Evolutionary conservation across 2,797 vertebrate genomes (phyloP), one percentile per base, ranked within the genome.

Genomic region (Decapterus maruadsi): DNA sequence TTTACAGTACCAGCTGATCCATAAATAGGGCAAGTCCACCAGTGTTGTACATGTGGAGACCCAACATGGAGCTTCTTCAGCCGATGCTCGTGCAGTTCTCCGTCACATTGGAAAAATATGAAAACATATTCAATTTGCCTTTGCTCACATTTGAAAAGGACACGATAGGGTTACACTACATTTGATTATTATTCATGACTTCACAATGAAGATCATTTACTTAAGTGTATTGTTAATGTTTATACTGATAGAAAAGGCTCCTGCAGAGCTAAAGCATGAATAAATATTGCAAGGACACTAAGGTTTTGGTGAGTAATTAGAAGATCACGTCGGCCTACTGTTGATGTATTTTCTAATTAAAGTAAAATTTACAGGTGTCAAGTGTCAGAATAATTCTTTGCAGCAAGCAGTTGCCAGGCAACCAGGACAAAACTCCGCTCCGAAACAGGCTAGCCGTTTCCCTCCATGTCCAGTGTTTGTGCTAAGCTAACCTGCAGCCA

Each of bases 321-420:
- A 29, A 6, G 4, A 54, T 8, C 2, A 29, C 29, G 26, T 34
- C 31, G 31, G 31, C 4, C 31, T 56, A 56, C 16, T 10, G 17
- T n/a, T 2, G 16, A 36, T 34, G 36, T 57, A 57, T 57, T 57
- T 36, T 57, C 29, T 57, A 57, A 34, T 62, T 29, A 11, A 46
- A 62, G 29, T 31, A 22, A 46, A 45, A 29, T 45, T 45, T 29
- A 19, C 59, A 62, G 22, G 14, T 45, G 14, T 43, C 55, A 34
- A 7, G 17, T 60, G 38, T 20, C 14, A 29, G 9, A 59, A 11
- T 63, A 6, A 43, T 51, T 43, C 51, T 62, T 55, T 46, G 42
- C 48, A 70, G 57, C 17, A 38, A 46, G 53, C 51, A 67, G 82
- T 84, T 84, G 58, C 78, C 62, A 68, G 42, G 78, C 78, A 84